Conservation (phyloP, 1,140 invertebrate genomes). For the Drosophila funebris region DNA sequence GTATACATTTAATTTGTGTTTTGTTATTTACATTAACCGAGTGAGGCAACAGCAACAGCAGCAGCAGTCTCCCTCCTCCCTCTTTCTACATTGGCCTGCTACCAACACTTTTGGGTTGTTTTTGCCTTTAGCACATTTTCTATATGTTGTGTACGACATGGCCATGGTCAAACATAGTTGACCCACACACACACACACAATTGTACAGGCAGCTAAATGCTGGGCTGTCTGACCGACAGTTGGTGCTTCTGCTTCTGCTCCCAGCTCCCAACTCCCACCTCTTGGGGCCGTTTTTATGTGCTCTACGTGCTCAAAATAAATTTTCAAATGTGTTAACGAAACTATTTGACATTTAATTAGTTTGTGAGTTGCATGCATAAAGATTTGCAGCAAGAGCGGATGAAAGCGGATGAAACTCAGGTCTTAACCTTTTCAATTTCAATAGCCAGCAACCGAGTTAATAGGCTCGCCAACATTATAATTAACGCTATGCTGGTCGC, state of each 20-base stretch:
- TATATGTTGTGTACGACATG: slow-evolving; percentile 49
- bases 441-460: slow-evolving; percentile 33
- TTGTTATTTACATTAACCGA: slow-evolving; percentile 82
- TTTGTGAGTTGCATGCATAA: slow-evolving; percentile 81
- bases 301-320: slow-evolving; percentile 82
- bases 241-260: neutral
- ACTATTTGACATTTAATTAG: slow-evolving; percentile 83
- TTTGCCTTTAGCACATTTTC: slow-evolving; percentile 65
- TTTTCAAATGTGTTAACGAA: slow-evolving; percentile 83
- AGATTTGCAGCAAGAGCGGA: slow-evolving; percentile 43
- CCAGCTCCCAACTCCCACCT: neutral
- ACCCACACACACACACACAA: slow-evolving; percentile 29
- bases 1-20: slow-evolving; percentile 83
- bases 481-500: slow-evolving; percentile 58
- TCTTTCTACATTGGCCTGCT: neutral
- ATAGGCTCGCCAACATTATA: slow-evolving; percentile 75
- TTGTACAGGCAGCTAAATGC: slow-evolving; percentile 39
- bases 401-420: neutral
- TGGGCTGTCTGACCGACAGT: slow-evolving; percentile 40
- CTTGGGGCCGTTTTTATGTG: slow-evolving; percentile 67
- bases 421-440: slow-evolving; percentile 63
- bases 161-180: slow-evolving; percentile 52
- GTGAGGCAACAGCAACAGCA: slow-evolving; percentile 51
- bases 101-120: slow-evolving; percentile 13
- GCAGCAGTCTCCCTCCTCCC: neutral